Base-by-base conservation (phyloP, 1,140 invertebrate genomes). In the Drosophila littoralis region DNA sequence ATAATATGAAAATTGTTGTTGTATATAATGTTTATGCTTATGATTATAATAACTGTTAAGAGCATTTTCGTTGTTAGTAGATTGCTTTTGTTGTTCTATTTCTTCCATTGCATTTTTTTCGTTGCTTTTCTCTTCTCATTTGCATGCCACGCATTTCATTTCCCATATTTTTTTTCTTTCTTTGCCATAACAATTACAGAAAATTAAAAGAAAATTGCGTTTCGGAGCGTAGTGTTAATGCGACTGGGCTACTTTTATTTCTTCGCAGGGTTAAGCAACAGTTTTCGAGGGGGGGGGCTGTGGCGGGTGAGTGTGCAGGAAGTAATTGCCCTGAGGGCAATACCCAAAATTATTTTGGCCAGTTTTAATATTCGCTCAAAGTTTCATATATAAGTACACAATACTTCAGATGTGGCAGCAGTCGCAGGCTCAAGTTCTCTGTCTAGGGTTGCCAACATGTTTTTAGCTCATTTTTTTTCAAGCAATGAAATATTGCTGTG, bases 31-130 rank as follows among this genome's bases (percentile, higher is more conserved):
- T 64, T 81, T 71, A 83, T 80, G 74, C 61, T 82, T 76, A 81
- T 82, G 79, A 74, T 82, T 86, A 89, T 80, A 84, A 71, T 70
- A 80, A 88, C 83, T 88, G 72, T 78, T 79, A 66, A 88, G 69
- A 46, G 60, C 70, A 67, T 66, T 78, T 46, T 59, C 48, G 77
- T 66, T 86, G 76, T 86, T 88, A 82, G 82, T 85, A 86, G 55
- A 61, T 60, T 74, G 48, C 45, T 50, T 42, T 69, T 69, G 45
- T 52, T 48, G 68, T 8, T 59, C 36, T 61, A 10, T 36, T 40
- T 38, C 4, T 63, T 48, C 51, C 50, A 9, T 51, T 50, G 28
- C 33, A 57, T 67, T 48, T 32, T 10, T 46, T 74, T 58, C 28
- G 22, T 28, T 43, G 22, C 28, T 55, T 15, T 5, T 28, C 33